phyloP scores from a whole-genome alignment of 1,140 invertebrate species.

The Chelonus insularis region DNA sequence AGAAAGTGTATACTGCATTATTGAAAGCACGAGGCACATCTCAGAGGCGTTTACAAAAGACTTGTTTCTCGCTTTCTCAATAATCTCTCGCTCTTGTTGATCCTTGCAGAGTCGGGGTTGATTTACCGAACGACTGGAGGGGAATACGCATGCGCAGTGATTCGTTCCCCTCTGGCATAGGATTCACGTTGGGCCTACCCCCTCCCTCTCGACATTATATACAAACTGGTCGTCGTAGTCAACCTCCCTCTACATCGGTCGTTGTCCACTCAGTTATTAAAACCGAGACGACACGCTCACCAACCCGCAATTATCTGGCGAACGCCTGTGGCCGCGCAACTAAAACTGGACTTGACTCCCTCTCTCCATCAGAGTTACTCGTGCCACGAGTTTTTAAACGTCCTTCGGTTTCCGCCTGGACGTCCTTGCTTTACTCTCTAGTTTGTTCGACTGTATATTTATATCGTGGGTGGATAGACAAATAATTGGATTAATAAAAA shows the following conservation, averaged over 20 bases:
- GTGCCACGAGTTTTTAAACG: conserved; percentile 6
- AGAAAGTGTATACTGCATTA: not conserved
- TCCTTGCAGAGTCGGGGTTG: conserved; percentile 42
- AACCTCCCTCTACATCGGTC: conserved; percentile 41
- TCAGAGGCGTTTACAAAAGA: conserved; percentile 37
- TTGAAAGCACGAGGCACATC: conserved; percentile 17
- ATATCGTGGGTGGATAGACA: not conserved
- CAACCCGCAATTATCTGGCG: conserved; percentile 57
- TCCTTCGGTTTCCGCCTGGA: conserved; percentile 12
- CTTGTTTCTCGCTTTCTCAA: conserved; percentile 18
- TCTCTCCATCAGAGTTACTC: not conserved
- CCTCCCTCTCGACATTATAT: conserved; percentile 14
- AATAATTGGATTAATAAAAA: not conserved
- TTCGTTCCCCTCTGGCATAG: not conserved
- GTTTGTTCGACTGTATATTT: not conserved
- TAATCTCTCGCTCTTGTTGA: conserved; percentile 28
- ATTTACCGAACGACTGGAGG: conserved; percentile 46
- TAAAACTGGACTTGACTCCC: conserved; percentile 8
- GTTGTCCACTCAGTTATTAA: conserved; percentile 58
- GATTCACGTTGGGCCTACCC: conserved; percentile 17
- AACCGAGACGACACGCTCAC: conserved; percentile 53
- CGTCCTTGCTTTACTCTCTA: conserved; percentile 4
- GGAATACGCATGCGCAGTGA: conserved; percentile 45
- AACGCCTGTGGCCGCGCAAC: conserved; percentile 44
- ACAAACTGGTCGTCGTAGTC: conserved; percentile 27